Base-by-base conservation (phyloP, 2,888 invertebrate genomes). In the Molorchus minor region DNA sequence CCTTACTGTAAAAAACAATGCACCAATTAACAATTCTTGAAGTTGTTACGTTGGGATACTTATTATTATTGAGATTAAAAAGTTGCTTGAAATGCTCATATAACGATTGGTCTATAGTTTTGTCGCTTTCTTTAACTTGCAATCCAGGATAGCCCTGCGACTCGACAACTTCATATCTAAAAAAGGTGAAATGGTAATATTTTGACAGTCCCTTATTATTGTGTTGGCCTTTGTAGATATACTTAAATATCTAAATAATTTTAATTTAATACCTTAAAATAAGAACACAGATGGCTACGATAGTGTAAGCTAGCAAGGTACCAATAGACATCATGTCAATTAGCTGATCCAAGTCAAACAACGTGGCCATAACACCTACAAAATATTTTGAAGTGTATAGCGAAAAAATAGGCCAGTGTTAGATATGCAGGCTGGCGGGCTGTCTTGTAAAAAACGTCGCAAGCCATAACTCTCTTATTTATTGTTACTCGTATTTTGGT, bases 311-410 rank as follows among this genome's bases (percentile, higher is more conserved):
- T 51, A 94, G 83, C 1, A 95, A 82, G 0, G 94, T 94, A 8
- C 94, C 94, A 70, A 97, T 96, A 5, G 96, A 96, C 94, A 97
- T 95, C 91, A 97, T 96, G 74, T 97, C 94, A 61, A 97, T 95
- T 56, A 97, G 82, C 76, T 96, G 95, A 61, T 93, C 87, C 60
- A 96, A 82, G 81, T 96, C 91, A 79, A 97, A 94, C n/a, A 96
- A 77, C 0, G 93, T 84, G 0, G 96, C 92, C 91, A 96, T 93
- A 2, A 89, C 55, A 15, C 91, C 94, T 89, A 79, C 13, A 81
- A 80, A 55, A 40, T 33, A n/a, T n/a, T n/a, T n/a, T n/a, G n/a
- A n/a, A n/a, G n/a, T n/a, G n/a, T n/a, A n/a, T n/a, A n/a, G n/a
- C n/a, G n/a, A n/a, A n/a, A n/a, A n/a, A n/a, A n/a, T n/a, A n/a